These are phyloP conservation scores for Adoxophyes honmai DNA, from an alignment of 1,140 invertebrate genomes.

Conservation along the genomic window DNA sequence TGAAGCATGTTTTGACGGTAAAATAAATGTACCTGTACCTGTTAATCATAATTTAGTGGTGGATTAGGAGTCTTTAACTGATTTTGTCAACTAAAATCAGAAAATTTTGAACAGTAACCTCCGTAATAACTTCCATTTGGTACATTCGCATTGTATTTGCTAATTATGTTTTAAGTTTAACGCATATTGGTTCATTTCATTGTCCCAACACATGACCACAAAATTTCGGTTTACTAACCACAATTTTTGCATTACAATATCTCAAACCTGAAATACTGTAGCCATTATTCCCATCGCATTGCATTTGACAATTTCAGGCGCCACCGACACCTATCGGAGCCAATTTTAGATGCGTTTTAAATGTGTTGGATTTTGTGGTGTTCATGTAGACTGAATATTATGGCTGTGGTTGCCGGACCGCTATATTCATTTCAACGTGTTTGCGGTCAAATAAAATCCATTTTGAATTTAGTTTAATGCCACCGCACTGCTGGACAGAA, in stretches of 20 bases:
- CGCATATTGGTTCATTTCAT: background rate
- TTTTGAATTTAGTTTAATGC: too few relatives aligned
- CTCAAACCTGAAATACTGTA: background rate
- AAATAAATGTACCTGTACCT: too few relatives aligned
- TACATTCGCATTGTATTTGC: too few relatives aligned
- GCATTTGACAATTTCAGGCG: background rate
- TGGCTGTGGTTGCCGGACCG: background rate
- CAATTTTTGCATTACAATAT: background rate
- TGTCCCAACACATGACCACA: background rate
- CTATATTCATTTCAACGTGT: slow-evolving; percentile 4
- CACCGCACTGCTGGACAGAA: too few relatives aligned
- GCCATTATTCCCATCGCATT: background rate
- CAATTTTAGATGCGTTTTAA: background rate
- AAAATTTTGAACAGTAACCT: too few relatives aligned
- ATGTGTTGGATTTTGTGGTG: background rate
- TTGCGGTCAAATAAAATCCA: background rate
- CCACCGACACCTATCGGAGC: background rate
- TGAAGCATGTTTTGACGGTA: too few relatives aligned
- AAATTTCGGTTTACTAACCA: background rate
- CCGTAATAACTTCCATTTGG: too few relatives aligned
- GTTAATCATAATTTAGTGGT: too few relatives aligned
- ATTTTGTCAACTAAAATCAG: too few relatives aligned
- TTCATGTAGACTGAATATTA: slow-evolving; percentile 1
- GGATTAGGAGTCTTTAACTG: too few relatives aligned
- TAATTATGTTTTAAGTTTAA: too few relatives aligned